Base-by-base conservation (phyloP, 2,888 invertebrate genomes). In the Idaea straminata region DNA sequence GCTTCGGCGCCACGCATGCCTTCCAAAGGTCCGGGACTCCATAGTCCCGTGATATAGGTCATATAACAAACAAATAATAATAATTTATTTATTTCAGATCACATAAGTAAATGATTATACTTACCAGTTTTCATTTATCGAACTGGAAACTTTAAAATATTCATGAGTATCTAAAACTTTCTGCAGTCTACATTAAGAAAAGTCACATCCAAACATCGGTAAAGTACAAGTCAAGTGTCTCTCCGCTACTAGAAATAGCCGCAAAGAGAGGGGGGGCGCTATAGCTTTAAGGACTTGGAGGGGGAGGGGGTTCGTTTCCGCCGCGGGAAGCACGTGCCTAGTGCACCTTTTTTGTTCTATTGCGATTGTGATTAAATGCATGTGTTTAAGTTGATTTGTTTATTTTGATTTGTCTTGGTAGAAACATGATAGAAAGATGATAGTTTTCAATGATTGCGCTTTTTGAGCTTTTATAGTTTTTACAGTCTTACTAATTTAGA, bases 161-260 rank as follows among this genome's bases (percentile, higher is more conserved):
- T 13, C 47, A 47, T 7, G 10, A 5, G 13, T 47, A 13, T 10
- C 47, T 47, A 47, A 16, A 59, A 59, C 16, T 59, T 77, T 77
- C 34, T 1, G 66, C 78, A 59, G 61, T 83, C 86, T 86, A 74
- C 65, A 62, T 63, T 66, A 76, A 79, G 79, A 80, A 80, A 82
- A 85, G 80, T 83, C 78, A 77, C 83, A 85, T 83, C 81, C 78
- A 86, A 83, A 85, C 81, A 82, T 83, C 75, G 80, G 80, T 84
- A 80, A 86, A 86, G 87, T 85, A 85, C 84, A 81, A 80, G 83
- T 84, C 83, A 86, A 90, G 88, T 90, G 89, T 90, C 90, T 85
- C 88, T 76, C 25, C 25, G 82, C 74, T 77, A 83, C 85, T 86
- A 83, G 86, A 88, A 89, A 88, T 88, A 88, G 86, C 84, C 73